Evolutionary conservation across 1,140 invertebrate species (phyloP).

Genomic region (Drosophila repleta): DNA sequence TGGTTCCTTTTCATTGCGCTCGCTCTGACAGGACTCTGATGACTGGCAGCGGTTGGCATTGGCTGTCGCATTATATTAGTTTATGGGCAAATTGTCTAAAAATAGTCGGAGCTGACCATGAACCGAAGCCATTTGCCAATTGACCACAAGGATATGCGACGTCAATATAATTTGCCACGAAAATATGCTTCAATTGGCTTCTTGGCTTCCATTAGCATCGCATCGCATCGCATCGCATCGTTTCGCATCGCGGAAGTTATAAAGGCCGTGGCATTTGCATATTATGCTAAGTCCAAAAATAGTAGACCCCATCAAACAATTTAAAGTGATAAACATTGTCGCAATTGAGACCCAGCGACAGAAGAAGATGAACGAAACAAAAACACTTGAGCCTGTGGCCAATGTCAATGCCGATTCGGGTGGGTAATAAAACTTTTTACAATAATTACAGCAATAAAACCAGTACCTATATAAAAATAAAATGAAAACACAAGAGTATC

Average conservation of each 20-base stretch:
- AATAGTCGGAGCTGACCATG: constrained; percentile 57
- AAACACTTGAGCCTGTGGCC: constrained; percentile 27
- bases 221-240: constrained; percentile 22
- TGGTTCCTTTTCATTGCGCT: constrained; percentile 46
- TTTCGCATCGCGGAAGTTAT: constrained; percentile 42
- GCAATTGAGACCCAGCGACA: constrained; percentile 15
- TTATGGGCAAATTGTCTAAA: constrained; percentile 55
- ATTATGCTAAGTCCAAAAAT: constrained; percentile 55
- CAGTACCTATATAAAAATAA: constrained; percentile 46
- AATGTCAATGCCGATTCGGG: constrained; percentile 66
- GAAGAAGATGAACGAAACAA: background rate
- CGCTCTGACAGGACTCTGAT: constrained; percentile 12
- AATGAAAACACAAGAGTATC: constrained; percentile 13
- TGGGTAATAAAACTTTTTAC: constrained; percentile 73
- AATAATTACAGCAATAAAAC: constrained; percentile 80
- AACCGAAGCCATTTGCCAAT: constrained; percentile 21
- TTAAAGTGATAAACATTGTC: constrained; percentile 57
- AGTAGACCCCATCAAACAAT: constrained; percentile 72
- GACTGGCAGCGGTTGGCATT: constrained; percentile 24
- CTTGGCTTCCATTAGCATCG: constrained; percentile 9
- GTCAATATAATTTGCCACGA: constrained; percentile 29
- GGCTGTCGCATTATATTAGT: constrained; percentile 33
- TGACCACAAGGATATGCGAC: constrained; percentile 26
- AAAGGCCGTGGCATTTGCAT: constrained; percentile 48
- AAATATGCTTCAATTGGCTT: constrained; percentile 13